Percentiles rank a stretch among this genome's conserved stretches.
Evolutionary conservation across 2,797 vertebrate genomes (phyloP).

Genomic region (Poeciliopsis presidionis): DNA sequence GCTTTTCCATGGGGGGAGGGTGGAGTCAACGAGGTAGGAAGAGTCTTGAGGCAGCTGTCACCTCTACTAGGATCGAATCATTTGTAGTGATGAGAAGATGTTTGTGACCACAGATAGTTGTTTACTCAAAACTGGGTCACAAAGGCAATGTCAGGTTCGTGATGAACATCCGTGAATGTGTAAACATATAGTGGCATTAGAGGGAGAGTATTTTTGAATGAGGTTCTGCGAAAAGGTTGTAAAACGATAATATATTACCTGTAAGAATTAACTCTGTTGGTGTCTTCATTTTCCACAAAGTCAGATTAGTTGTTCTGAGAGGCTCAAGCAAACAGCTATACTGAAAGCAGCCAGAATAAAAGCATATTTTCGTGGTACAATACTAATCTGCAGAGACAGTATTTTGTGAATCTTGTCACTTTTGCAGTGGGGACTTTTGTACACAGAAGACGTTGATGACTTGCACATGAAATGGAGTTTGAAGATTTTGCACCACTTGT

Average conservation of each 20-base stretch:
- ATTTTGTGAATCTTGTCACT: neutral
- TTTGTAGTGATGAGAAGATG: constrained; percentile 49
- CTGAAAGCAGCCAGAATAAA: neutral
- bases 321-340: neutral
- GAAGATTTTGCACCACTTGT: neutral
- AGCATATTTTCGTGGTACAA: neutral
- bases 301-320: neutral
- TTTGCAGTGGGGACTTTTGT: neutral
- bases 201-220: neutral
- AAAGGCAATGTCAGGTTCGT: constrained; percentile 13
- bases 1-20: constrained; percentile 23
- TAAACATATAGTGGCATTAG: constrained; percentile 11
- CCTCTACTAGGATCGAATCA: constrained; percentile 56
- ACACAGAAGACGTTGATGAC: neutral
- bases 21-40: constrained; percentile 21
- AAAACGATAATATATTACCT: neutral
- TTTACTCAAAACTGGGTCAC: constrained; percentile 46
- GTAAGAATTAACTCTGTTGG: neutral
- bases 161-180: neutral
- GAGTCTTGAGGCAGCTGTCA: constrained; percentile 71
- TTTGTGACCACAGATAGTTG: constrained; percentile 39
- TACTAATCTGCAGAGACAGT: neutral
- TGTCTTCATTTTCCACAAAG: neutral
- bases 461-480: neutral
- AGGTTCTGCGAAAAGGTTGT: neutral